Conservation (phyloP, 2,888 invertebrate species). For the Leptodirus hochenwartii region DNA sequence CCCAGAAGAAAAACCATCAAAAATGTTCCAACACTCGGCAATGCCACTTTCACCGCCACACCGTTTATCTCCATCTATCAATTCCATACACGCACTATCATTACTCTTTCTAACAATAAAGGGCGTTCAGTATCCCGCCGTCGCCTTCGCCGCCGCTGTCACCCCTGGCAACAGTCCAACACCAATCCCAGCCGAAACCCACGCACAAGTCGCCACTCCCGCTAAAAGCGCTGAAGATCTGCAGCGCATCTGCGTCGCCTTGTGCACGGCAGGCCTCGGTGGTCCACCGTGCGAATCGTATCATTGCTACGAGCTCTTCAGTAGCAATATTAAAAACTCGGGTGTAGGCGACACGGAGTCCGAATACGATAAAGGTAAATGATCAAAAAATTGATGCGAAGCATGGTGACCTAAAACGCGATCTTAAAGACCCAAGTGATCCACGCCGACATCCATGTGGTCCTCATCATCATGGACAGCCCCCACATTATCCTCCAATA, state of each 20-base stretch:
- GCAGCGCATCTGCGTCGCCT: conserved; percentile 26
- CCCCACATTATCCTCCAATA: no score
- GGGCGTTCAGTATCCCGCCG: background rate
- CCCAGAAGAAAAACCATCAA: no score
- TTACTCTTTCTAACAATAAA: background rate
- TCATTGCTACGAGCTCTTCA: conserved; percentile 12
- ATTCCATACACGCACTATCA: no score
- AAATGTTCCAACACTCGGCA: no score
- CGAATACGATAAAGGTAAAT: conserved; percentile 7
- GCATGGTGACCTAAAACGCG: no score
- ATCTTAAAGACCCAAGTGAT: no score
- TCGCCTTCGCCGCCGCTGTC: conserved; percentile 1
- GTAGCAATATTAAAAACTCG: conserved; percentile 10
- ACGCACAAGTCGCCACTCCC: background rate
- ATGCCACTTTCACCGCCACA: no score
- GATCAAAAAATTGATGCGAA: conserved; percentile 9
- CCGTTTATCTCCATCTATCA: no score
- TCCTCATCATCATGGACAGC: no score
- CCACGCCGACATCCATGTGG: no score
- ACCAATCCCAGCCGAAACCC: background rate
- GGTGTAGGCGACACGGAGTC: conserved; percentile 14
- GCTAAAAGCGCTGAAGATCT: conserved; percentile 6
- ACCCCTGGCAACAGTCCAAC: background rate
- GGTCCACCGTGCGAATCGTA: conserved; percentile 31
- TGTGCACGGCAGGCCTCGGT: conserved; percentile 30